A percentile compares a stretch with the other conserved stretches of the same genome.
These are phyloP conservation scores for Bradypus variegatus DNA, from an alignment of 2,797 vertebrate genomes.

Conservation along the genomic window DNA sequence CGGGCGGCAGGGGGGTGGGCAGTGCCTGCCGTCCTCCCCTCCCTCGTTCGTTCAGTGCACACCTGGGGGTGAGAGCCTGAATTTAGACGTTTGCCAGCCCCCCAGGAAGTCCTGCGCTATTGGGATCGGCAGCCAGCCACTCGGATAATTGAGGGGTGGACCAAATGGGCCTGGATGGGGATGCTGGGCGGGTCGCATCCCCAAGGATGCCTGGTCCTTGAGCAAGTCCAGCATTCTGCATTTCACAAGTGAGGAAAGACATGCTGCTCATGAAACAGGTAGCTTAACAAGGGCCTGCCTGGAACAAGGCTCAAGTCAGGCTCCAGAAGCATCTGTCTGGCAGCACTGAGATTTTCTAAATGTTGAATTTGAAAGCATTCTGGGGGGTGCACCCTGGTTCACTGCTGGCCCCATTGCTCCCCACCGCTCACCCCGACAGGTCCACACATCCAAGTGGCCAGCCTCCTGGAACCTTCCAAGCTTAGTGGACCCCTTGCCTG, in stretches of 20 bases:
- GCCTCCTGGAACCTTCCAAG: background rate
- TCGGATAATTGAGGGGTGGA: background rate
- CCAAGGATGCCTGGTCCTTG: background rate
- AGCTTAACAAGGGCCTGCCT: too few species aligned
- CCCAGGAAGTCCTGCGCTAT: background rate
- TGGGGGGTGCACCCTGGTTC: background rate
- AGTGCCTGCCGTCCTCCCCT: background rate
- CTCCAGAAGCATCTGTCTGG: rapidly evolving
- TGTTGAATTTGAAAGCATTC: background rate
- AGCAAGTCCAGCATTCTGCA: background rate
- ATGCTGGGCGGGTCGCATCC: too few species aligned
- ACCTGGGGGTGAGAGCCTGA: background rate
- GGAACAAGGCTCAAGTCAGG: background rate
- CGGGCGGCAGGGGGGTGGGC: background rate
- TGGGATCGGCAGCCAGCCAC: background rate
- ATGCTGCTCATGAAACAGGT: background rate
- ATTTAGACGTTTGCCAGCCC: background rate
- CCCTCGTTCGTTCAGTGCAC: background rate
- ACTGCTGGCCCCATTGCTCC: rapidly evolving
- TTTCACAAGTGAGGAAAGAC: background rate
- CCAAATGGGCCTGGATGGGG: background rate
- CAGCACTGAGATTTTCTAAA: rapidly evolving
- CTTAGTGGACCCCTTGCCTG: background rate
- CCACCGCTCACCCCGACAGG: background rate
- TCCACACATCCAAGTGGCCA: background rate